Percentiles rank a stretch among this genome's conserved stretches.
phyloP scores from a whole-genome alignment of 1,140 invertebrate genomes.

The Pantala flavescens region DNA sequence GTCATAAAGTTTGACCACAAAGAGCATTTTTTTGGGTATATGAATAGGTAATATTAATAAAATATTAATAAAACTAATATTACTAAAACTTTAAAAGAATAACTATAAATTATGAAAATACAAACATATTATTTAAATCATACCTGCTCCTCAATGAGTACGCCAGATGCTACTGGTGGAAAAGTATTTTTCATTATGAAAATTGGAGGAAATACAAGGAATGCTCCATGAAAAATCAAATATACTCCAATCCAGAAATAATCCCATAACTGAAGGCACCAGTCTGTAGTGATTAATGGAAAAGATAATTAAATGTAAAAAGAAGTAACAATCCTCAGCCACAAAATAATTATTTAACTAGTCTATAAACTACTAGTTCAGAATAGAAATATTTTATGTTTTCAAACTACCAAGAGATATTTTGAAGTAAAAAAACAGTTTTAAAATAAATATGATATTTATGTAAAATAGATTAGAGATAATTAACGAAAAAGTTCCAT shows the following conservation, averaged over 20 bases:
- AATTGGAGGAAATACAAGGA: constrained; percentile 42
- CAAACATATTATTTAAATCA: not conserved
- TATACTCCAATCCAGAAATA: constrained; percentile 32
- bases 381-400: constrained; percentile 23
- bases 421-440: too few species aligned
- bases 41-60: not conserved
- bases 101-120: not conserved
- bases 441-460: too few species aligned
- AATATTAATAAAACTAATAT: not conserved
- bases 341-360: not conserved
- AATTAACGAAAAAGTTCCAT: too few species aligned
- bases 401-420: too few species aligned
- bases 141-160: constrained; percentile 51
- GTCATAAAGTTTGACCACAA: not conserved
- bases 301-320: constrained; percentile 23
- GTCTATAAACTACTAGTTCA: not conserved
- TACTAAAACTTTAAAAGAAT: not conserved
- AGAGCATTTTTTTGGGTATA: constrained; percentile 17
- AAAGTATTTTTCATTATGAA: constrained; percentile 41
- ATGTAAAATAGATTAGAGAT: too few species aligned
- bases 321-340: too few species aligned
- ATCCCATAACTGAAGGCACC: constrained; percentile 33
- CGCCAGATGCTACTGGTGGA: constrained; percentile 46
- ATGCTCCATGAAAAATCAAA: constrained; percentile 36
- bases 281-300: constrained; percentile 28